These are phyloP conservation scores for Paracyprichromis sp. DNA, from an alignment of 2,113 vertebrate species.

Conservation along the genomic window DNA sequence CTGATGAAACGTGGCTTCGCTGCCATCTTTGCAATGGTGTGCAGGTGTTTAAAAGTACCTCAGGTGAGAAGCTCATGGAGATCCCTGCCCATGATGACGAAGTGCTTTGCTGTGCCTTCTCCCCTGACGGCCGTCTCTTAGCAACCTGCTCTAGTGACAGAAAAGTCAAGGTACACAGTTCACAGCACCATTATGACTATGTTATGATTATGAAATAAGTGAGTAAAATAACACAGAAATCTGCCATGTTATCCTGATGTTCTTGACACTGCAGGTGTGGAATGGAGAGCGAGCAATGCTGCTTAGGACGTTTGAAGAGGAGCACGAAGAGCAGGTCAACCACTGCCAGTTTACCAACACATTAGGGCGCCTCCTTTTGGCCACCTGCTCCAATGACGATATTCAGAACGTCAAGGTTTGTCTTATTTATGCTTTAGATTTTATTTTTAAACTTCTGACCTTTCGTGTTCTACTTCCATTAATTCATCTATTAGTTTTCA, in stretches of 20 bases:
- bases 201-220: not conserved
- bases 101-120: conserved; percentile 88
- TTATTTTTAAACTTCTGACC: not conserved
- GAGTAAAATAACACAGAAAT: not conserved
- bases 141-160: conserved; percentile 90
- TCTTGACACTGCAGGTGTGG: conserved; percentile 79
- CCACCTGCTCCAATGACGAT: conserved; percentile 84
- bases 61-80: conserved; percentile 86
- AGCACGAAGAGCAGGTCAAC: conserved; percentile 88
- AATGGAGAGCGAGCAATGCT: conserved; percentile 74
- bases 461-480: not conserved
- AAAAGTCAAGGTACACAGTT: conserved; percentile 81
- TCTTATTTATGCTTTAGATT: not conserved
- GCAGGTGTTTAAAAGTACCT: conserved; percentile 86
- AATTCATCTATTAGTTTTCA: not conserved
- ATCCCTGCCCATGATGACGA: conserved; percentile 88
- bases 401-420: conserved; percentile 73
- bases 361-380: conserved; percentile 73
- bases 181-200: not conserved
- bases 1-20: not conserved
- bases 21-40: not conserved
- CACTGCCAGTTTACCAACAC: conserved; percentile 88
- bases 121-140: conserved; percentile 79
- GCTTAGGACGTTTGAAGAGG: conserved; percentile 73
- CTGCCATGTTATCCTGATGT: not conserved